Evolutionary conservation across 2,888 invertebrate species (phyloP), one percentile per base, ranked within the genome.

Genomic region (Eueremaeus valkanovi): DNA sequence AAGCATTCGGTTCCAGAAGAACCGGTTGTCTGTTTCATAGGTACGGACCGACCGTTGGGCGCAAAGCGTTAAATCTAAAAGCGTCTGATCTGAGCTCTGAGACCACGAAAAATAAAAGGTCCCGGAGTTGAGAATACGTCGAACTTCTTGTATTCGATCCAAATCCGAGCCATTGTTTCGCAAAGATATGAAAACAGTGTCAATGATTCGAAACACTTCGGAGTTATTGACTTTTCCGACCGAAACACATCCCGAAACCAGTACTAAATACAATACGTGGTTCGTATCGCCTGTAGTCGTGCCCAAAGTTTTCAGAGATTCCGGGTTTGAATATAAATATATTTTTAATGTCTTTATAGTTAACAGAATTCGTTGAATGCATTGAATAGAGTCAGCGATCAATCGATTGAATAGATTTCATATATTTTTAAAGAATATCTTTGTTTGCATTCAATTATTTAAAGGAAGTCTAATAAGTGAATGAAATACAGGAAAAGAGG

Each of bases 1-100:
- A 79, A 99, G 86, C 87, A 93, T 95, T 81, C 96, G 90, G 84
- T 99, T 99, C 97, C 98, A 99, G 83, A 99, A 98, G 84, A 99
- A 99, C 82, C 97, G 88, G 82, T 95, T 94, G 85, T 99, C 98
- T 66, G 95, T 91, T 79, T 87, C 87, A 21, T 86, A 88, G 13
- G 91, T 91, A 83, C 90, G 90, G 79, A 89, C 88, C 81, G 92
- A 88, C 80, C 94, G 88, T 85, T 98, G 98, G 73, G 94, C 92
- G 84, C 95, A 96, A 75, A 97, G 85, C 18, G 96, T 98, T 77
- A 99, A 88, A 86, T 99, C 98, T 82, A 95, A 89, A n/a, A 29
- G 61, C 6, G 79, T 75, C 21, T 68, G 33, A 2, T 79, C 78
- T 78, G 85, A 16, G 2, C 83, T 79, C 8, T 2, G 1, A 58